These are phyloP conservation scores for Pocillopora grandis DNA, from an alignment of 92 coral and sea anemone genomes.

Conservation along the genomic window DNA sequence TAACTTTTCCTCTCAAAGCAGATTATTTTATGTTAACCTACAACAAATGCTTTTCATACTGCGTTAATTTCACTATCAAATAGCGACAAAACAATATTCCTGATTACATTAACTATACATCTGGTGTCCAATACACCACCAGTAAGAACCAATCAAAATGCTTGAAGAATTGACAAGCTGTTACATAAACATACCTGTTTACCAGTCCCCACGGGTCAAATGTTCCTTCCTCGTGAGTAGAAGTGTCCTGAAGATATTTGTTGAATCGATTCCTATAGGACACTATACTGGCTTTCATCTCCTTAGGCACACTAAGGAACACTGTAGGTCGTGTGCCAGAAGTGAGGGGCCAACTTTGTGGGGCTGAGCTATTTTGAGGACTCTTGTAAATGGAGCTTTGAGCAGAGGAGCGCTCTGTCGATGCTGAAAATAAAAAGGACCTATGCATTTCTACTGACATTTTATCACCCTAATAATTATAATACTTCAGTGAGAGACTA, in stretches of 20 bases:
- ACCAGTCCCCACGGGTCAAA: slow-evolving; percentile 97
- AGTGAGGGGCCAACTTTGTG: slow-evolving; percentile 8
- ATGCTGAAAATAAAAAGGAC: neutral
- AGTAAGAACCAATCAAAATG: too few relatives aligned
- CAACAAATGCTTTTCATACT: too few relatives aligned
- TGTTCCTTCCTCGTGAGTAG: slow-evolving; percentile 88
- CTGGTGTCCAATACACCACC: too few relatives aligned
- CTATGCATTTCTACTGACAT: neutral
- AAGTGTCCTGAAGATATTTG: slow-evolving; percentile 76
- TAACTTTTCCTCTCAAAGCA: too few relatives aligned
- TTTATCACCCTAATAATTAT: neutral
- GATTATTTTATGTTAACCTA: too few relatives aligned
- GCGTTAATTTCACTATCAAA: too few relatives aligned
- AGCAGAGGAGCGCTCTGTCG: slow-evolving; percentile 1
- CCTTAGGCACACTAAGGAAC: slow-evolving; percentile 72
- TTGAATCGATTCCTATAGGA: slow-evolving; percentile 78
- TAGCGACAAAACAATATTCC: too few relatives aligned
- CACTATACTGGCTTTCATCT: slow-evolving; percentile 84
- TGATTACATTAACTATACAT: too few relatives aligned
- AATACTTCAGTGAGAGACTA: neutral
- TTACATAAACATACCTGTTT: slow-evolving; percentile 66
- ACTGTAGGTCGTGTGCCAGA: slow-evolving; percentile 50
- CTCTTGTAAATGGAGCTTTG: slow-evolving; percentile 1
- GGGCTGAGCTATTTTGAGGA: neutral
- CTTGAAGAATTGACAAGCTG: neutral